Evolutionary conservation across 2,113 vertebrate genomes (phyloP), one percentile per base, ranked within the genome.

Genomic region (Amblyornis subalaris): DNA sequence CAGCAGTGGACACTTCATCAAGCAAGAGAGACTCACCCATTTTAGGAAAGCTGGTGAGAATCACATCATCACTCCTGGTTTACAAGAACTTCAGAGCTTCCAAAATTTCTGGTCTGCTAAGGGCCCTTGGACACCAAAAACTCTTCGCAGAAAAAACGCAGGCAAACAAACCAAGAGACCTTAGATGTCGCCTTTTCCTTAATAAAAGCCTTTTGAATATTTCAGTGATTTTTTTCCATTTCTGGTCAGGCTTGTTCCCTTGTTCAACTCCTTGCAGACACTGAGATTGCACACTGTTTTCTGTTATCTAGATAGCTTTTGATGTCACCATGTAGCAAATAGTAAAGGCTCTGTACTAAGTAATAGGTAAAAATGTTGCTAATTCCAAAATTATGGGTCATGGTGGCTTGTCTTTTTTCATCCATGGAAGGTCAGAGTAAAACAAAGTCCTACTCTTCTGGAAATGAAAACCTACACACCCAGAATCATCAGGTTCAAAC

Each of bases 41-140:
- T 93, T 98, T 97, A 62, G 97, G 96, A 77, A 98, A 98, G 5
- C 96, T 97, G 55, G 92, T 95, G 42, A 98, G 82, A 94, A 98
- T 35, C 60, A 97, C 3, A 78, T 89, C 47, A 77, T 60, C n/a
- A 7, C 13, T 75, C 50, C 71, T 51, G 14, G 19, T 51, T 85
- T 77, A 42, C 45, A 90, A 88, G 35, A 19, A 54, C 25, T 80
- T 86, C 38, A 90, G 45, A 78, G 40, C 26, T 70, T 94, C 77
- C 40, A 69, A 89, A 51, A 35, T 44, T 58, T 88, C 35, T 53
- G 38, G 33, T 10, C 17, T 80, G 19, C 31, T 89, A 53, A 82
- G n/a, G 29, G 21, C 28, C 3, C 12, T 77, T 50, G 40, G 31
- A 64, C 10, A 55, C 57, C 28, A 88, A 65, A 66, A 94, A 26